Evolutionary conservation across 2,113 vertebrate species (phyloP).

Genomic region (Arizona elegans): DNA sequence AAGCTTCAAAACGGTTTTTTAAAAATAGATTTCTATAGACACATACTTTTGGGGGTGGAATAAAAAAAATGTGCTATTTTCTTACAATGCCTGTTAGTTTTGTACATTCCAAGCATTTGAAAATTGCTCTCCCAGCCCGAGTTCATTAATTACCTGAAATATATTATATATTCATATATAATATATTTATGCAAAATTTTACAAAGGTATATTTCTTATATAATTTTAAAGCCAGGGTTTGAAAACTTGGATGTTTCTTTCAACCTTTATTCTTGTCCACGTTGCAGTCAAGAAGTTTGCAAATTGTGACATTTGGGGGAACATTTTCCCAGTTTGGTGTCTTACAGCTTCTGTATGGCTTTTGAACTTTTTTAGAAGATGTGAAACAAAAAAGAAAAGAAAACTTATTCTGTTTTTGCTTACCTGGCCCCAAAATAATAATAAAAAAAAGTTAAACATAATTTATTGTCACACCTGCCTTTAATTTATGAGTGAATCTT

Average conservation of each 20-base stretch:
- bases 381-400: slow-evolving; percentile 69
- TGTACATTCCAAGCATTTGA: slow-evolving; percentile 69
- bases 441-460: slow-evolving; percentile 37
- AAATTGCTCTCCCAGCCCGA: slow-evolving; percentile 53
- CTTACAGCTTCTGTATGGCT: slow-evolving; percentile 62
- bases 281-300: slow-evolving; percentile 68
- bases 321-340: slow-evolving; percentile 44
- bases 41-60: slow-evolving; percentile 45
- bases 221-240: slow-evolving; percentile 42
- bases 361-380: slow-evolving; percentile 69
- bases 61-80: slow-evolving; percentile 68
- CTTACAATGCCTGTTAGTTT: slow-evolving; percentile 71
- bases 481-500: not conserved
- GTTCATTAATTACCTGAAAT: slow-evolving; percentile 74
- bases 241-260: slow-evolving; percentile 70
- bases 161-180: slow-evolving; percentile 66
- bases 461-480: not conserved
- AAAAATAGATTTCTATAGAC: slow-evolving; percentile 70
- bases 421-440: slow-evolving; percentile 56
- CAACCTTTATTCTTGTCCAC: slow-evolving; percentile 59
- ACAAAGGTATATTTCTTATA: slow-evolving; percentile 65
- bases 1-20: slow-evolving; percentile 52
- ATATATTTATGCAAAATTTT: slow-evolving; percentile 80
- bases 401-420: slow-evolving; percentile 65
- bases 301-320: slow-evolving; percentile 49